Percentiles rank a stretch among this genome's conserved stretches.
These are phyloP conservation scores for Drosophila anomalata DNA, from an alignment of 2,888 invertebrate species.

Conservation along the genomic window DNA sequence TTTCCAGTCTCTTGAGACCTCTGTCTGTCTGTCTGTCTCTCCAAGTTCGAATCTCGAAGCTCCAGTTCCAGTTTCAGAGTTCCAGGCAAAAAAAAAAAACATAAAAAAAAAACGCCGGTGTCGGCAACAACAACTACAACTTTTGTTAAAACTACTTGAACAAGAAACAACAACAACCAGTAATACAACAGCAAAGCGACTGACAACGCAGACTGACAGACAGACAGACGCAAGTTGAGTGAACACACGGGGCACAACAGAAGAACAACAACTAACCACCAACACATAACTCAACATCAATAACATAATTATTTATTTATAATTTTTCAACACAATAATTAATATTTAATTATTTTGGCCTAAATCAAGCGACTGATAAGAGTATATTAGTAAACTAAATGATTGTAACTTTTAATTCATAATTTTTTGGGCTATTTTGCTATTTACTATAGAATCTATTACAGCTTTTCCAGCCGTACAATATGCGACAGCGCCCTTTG, in stretches of 20 bases:
- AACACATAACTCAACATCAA: slow-evolving; percentile 1
- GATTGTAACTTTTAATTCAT: too few relatives aligned
- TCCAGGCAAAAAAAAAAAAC: slow-evolving; percentile 13
- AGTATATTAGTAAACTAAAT: too few relatives aligned
- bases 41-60: slow-evolving; percentile 24
- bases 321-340: too few relatives aligned
- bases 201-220: slow-evolving; percentile 49
- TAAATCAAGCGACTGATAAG: too few relatives aligned
- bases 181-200: slow-evolving; percentile 17
- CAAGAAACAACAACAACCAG: slow-evolving; percentile 32
- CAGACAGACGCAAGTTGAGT: slow-evolving; percentile 67
- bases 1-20: slow-evolving; percentile 18
- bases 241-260: slow-evolving; percentile 44
- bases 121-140: not conserved
- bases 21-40: not conserved
- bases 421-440: too few relatives aligned
- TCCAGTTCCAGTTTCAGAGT: slow-evolving; percentile 35
- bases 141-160: not conserved
- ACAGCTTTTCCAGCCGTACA: too few relatives aligned
- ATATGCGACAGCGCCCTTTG: too few relatives aligned
- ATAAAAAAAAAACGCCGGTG: slow-evolving; percentile 18
- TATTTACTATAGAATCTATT: too few relatives aligned
- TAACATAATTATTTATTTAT: not conserved
- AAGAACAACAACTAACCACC: slow-evolving; percentile 25
- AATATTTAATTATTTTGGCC: too few relatives aligned